Evolutionary conservation across 2,888 invertebrate genomes (phyloP).

Genomic region (Eretmocerus hayati): DNA sequence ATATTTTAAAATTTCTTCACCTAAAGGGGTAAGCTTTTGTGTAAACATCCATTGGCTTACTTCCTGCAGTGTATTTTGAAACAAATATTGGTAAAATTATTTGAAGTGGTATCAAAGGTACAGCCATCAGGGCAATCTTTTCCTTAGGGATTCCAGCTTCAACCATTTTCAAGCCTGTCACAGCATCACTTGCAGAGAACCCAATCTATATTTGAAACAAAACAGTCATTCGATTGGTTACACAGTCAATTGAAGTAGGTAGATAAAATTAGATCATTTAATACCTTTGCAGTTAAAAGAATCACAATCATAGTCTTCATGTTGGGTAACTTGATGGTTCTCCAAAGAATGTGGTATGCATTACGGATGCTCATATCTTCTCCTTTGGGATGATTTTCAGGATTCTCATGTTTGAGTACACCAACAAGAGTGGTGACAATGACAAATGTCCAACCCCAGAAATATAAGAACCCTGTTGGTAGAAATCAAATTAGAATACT

Average conservation of each 20-base stretch:
- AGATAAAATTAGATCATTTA: not conserved
- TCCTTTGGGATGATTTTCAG: constrained; percentile 41
- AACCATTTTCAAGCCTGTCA: constrained; percentile 89
- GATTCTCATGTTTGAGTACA: constrained; percentile 74
- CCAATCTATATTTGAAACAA: constrained; percentile 61
- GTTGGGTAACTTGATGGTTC: constrained; percentile 76
- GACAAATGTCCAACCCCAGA: constrained; percentile 92
- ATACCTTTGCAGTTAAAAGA: constrained; percentile 83
- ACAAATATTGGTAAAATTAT: constrained; percentile 84
- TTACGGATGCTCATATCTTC: constrained; percentile 52
- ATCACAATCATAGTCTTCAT: constrained; percentile 73
- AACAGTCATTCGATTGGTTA: not conserved
- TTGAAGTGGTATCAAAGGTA: constrained; percentile 91
- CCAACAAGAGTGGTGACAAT: constrained; percentile 84
- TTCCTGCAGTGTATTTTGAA: constrained; percentile 77
- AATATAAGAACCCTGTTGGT: constrained; percentile 77
- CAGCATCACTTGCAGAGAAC: constrained; percentile 92
- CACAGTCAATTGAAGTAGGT: not conserved
- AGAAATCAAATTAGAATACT: not conserved
- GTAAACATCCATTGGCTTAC: constrained; percentile 82
- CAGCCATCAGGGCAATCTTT: constrained; percentile 82
- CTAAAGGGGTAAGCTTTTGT: constrained; percentile 80
- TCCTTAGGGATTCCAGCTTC: constrained; percentile 96
- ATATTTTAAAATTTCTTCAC: constrained; percentile 39
- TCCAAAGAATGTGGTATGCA: constrained; percentile 76